phyloP scores from a whole-genome alignment of 2,797 vertebrate genomes.

The Neomorphus geoffroyi region DNA sequence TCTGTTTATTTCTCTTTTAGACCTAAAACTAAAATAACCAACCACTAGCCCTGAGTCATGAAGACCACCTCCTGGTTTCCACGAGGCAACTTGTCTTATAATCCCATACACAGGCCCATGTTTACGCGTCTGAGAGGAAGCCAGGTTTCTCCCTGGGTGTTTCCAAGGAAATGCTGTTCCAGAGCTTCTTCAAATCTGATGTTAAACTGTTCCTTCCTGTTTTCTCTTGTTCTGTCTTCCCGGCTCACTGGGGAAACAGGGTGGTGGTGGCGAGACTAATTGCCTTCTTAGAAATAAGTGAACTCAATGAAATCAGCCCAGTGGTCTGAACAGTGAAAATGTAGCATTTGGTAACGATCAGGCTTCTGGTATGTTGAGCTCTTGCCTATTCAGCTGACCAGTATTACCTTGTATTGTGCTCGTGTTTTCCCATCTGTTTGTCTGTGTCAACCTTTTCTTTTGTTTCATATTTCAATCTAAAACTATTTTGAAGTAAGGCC shows the following conservation, averaged over 20 bases:
- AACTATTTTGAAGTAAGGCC: not conserved
- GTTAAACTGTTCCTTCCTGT: not conserved
- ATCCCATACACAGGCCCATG: accelerated
- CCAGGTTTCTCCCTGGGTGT: not conserved
- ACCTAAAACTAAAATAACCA: accelerated
- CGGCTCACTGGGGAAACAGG: not conserved
- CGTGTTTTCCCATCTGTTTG: not conserved
- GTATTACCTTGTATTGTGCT: not conserved
- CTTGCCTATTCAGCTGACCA: not conserved
- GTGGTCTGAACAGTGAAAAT: not conserved
- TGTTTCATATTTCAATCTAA: not conserved
- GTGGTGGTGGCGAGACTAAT: not conserved
- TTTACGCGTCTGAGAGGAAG: not conserved
- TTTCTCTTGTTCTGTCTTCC: not conserved
- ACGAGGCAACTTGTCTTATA: not conserved
- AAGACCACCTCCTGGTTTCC: not conserved
- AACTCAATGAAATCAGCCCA: not conserved
- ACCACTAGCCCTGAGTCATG: not conserved
- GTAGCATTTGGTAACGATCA: not conserved
- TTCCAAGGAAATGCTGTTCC: not conserved
- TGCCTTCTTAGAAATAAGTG: not conserved
- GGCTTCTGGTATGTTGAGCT: not conserved
- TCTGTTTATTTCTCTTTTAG: not conserved
- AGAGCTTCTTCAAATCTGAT: not conserved
- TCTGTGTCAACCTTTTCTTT: not conserved